phyloP scores from a whole-genome alignment of 2,113 vertebrate species.

The Mirounga angustirostris region DNA sequence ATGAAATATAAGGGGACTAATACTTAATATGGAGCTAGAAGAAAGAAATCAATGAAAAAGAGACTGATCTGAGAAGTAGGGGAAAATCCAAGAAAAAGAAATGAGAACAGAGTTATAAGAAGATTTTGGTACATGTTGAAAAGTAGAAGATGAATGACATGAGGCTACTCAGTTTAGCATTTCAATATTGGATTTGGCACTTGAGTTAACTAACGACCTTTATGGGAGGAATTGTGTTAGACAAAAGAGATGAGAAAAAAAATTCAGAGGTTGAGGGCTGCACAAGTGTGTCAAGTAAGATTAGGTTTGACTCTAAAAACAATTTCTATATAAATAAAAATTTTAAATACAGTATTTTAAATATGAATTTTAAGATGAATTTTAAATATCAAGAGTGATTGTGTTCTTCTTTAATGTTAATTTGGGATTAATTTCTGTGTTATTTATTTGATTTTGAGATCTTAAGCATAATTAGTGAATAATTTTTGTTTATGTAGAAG shows the following conservation, averaged over 20 bases:
- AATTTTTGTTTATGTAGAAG: not conserved
- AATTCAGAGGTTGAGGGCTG: not conserved
- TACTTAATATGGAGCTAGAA: not conserved
- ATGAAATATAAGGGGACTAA: not conserved
- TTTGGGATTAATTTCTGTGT: conserved; percentile 11
- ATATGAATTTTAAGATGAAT: not conserved
- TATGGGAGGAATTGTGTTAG: not conserved
- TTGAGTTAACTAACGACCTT: not conserved
- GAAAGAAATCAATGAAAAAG: not conserved
- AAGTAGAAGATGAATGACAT: not conserved
- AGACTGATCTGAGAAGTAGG: not conserved
- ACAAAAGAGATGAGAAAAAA: not conserved
- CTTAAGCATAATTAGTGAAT: not conserved
- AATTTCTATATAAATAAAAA: not conserved
- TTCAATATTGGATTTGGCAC: not conserved
- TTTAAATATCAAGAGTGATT: not conserved
- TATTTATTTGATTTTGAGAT: not conserved
- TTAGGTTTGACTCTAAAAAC: not conserved
- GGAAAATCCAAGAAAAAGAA: not conserved
- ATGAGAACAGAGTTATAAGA: not conserved
- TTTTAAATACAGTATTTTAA: not conserved
- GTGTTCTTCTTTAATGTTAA: not conserved
- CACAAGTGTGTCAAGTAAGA: not conserved
- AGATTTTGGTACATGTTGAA: not conserved
- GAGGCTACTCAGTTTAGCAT: not conserved